These are phyloP conservation scores for Malurus elegans DNA, from an alignment of 2,113 vertebrate species.

Conservation along the genomic window DNA sequence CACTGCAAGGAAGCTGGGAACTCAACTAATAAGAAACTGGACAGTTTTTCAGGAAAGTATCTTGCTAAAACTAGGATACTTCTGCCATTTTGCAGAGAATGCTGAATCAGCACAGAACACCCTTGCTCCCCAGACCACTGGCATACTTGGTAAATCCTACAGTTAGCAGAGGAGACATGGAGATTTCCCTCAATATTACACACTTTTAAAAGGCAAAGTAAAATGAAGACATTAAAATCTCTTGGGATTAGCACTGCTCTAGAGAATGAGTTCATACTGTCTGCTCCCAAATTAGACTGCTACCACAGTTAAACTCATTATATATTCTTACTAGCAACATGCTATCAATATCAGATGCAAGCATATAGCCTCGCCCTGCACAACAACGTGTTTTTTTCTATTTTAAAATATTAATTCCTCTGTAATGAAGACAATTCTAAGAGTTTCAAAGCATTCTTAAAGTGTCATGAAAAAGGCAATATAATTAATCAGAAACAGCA, in stretches of 20 bases:
- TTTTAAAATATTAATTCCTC: neutral
- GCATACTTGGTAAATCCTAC: neutral
- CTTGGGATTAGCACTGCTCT: neutral
- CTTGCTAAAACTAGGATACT: neutral
- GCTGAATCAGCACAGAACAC: neutral
- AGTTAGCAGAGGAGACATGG: neutral
- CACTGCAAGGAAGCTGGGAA: neutral
- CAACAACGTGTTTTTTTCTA: neutral
- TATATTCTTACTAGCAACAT: neutral
- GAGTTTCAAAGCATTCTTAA: neutral
- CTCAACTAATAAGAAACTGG: neutral
- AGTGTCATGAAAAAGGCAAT: neutral
- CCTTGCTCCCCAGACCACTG: neutral
- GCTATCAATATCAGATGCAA: neutral
- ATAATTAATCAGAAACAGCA: neutral
- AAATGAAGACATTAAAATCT: neutral
- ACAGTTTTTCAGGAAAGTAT: neutral
- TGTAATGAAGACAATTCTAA: neutral
- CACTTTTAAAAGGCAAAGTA: neutral
- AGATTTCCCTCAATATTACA: neutral
- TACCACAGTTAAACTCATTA: neutral
- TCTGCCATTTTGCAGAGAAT: neutral
- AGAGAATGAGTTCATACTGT: neutral
- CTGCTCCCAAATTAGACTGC: neutral
- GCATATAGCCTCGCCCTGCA: neutral